These are phyloP conservation scores for Enhydra lutris DNA, from an alignment of 2,113 vertebrate genomes.

Conservation along the genomic window DNA sequence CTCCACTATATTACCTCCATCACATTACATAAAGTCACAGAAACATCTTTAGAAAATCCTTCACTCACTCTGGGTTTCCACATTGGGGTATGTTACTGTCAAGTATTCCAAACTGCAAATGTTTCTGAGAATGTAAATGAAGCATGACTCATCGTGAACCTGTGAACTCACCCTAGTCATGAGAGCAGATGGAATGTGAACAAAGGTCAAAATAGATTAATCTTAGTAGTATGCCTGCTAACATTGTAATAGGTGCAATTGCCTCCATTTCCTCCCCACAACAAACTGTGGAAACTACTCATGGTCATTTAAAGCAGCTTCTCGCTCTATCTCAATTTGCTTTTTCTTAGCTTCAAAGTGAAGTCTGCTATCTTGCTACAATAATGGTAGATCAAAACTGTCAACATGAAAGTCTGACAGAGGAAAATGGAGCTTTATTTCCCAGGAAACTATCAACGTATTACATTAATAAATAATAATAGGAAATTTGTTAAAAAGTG, in stretches of 20 bases:
- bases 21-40: not conserved
- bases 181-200: conserved; percentile 57
- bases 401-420: not conserved
- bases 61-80: conserved; percentile 26
- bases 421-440: not conserved
- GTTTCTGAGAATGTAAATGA: conserved; percentile 57
- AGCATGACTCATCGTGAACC: conserved; percentile 54
- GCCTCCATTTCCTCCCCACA: not conserved
- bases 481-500: not conserved
- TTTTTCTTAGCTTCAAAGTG: conserved; percentile 22
- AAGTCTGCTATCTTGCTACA: conserved; percentile 1
- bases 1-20: not conserved
- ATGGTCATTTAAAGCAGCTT: not conserved
- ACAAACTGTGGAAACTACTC: not conserved
- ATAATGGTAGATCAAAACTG: not conserved
- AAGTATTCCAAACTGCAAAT: conserved; percentile 39
- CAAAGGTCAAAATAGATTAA: conserved; percentile 58
- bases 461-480: not conserved
- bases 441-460: not conserved
- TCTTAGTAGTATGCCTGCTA: not conserved
- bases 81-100: not conserved
- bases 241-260: not conserved
- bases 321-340: not conserved
- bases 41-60: conserved; percentile 27
- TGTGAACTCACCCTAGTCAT: conserved; percentile 42